phyloP scores from a whole-genome alignment of 2,113 vertebrate genomes.

The Apodemus speciosus region DNA sequence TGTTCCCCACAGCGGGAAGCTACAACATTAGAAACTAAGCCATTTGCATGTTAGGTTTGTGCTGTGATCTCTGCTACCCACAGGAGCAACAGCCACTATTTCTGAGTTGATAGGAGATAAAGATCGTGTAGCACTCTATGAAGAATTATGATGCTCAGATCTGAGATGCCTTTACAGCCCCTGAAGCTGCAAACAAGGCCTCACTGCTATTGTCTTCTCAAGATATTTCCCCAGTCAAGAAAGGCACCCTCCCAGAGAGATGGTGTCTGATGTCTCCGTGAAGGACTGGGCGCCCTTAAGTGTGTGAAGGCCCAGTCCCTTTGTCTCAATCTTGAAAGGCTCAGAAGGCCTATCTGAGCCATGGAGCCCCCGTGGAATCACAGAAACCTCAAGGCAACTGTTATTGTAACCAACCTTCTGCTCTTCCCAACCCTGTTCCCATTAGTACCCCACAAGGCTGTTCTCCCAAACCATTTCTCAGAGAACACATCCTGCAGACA shows the following conservation, averaged over 20 bases:
- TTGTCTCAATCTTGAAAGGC: neutral
- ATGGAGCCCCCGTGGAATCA: neutral
- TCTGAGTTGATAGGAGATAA: neutral
- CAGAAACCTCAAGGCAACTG: neutral
- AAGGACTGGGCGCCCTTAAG: neutral
- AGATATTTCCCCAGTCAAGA: neutral
- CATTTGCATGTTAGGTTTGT: neutral
- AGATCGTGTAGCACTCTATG: neutral
- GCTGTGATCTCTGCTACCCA: neutral
- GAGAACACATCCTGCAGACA: neutral
- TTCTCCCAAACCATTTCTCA: neutral
- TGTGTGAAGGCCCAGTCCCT: neutral
- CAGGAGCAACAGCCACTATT: neutral
- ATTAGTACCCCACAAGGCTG: neutral
- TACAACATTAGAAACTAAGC: neutral
- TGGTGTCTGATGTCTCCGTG: neutral
- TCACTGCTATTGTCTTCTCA: neutral
- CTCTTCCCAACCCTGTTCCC: no score
- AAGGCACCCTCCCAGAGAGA: neutral
- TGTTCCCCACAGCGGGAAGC: neutral
- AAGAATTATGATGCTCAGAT: neutral
- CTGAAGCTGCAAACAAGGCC: neutral
- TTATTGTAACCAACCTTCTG: rapidly evolving
- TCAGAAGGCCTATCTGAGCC: neutral
- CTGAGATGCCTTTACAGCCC: neutral